A percentile compares a stretch with the other conserved stretches of the same genome.
Evolutionary conservation across 2,113 vertebrate genomes (phyloP).

Genomic region (Mustelus asterias): DNA sequence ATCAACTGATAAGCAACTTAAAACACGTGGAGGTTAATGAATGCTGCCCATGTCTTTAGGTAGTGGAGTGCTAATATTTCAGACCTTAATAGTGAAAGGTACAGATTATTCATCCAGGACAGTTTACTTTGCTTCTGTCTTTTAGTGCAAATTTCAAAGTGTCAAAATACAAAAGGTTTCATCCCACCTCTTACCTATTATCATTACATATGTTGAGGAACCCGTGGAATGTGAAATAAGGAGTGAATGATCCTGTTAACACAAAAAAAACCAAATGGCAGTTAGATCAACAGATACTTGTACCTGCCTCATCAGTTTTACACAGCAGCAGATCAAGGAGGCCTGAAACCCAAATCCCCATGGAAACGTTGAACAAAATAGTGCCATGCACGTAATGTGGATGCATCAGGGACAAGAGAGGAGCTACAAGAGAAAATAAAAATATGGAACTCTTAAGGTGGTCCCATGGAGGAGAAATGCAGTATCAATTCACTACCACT

Average conservation of each 20-base stretch:
- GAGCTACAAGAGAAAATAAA: neutral
- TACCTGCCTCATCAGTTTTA: slow-evolving; percentile 30
- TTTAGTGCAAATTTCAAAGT: slow-evolving; percentile 37
- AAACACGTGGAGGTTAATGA: neutral
- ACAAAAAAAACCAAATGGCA: slow-evolving; percentile 38
- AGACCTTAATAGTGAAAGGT: neutral
- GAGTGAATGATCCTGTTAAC: slow-evolving; percentile 52
- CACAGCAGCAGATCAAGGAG: slow-evolving; percentile 33
- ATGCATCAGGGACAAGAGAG: slow-evolving; percentile 30
- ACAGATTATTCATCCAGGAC: neutral
- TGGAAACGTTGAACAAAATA: slow-evolving; percentile 22
- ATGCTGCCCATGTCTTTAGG: neutral
- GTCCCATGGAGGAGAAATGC: neutral
- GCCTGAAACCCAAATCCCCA: slow-evolving; percentile 33
- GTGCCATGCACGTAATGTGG: slow-evolving; percentile 28
- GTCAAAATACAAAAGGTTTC: slow-evolving; percentile 48
- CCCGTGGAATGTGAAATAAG: slow-evolving; percentile 57
- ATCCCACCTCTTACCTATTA: slow-evolving; percentile 58
- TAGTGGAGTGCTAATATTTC: slow-evolving; percentile 1
- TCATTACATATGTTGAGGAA: slow-evolving; percentile 56
- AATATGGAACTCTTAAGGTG: neutral
- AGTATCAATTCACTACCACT: neutral
- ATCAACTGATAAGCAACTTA: neutral
- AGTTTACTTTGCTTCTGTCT: neutral
- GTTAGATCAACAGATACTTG: slow-evolving; percentile 25